These are phyloP conservation scores for Phrixothrix hirtus DNA, from an alignment of 2,888 invertebrate species.

Conservation along the genomic window DNA sequence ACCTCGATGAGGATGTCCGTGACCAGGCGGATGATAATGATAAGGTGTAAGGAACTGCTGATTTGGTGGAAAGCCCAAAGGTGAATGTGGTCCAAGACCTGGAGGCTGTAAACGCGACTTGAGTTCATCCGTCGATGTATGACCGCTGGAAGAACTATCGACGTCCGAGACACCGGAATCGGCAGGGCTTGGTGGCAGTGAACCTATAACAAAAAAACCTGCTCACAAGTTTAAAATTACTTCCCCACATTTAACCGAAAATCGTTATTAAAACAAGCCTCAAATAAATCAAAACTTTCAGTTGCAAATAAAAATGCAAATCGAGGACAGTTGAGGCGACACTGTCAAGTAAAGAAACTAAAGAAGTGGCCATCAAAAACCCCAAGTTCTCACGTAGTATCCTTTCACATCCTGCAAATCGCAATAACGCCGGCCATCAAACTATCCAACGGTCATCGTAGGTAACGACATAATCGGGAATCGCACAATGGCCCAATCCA, in stretches of 20 bases:
- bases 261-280: conserved; percentile 4
- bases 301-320: conserved; percentile 55
- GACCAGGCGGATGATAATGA: conserved; percentile 59
- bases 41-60: conserved; percentile 68
- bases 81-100: conserved; percentile 52
- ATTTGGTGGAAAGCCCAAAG: conserved; percentile 53
- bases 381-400: conserved; percentile 53
- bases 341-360: conserved; percentile 40
- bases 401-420: conserved; percentile 48
- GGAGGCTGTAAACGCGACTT: conserved; percentile 82
- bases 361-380: conserved; percentile 42
- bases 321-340: conserved; percentile 48
- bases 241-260: neutral
- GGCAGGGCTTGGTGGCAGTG: conserved; percentile 94
- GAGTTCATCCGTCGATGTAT: conserved; percentile 77
- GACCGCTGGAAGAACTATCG: conserved; percentile 85
- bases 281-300: conserved; percentile 55
- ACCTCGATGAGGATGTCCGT: conserved; percentile 37
- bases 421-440: conserved; percentile 41
- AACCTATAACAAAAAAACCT: conserved; percentile 64
- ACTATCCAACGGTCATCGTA: conserved; percentile 54
- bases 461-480: conserved; percentile 58
- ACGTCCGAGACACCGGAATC: conserved; percentile 97
- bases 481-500: conserved; percentile 40
- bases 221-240: conserved; percentile 1